Conservation (phyloP, 2,113 vertebrate genomes). For the Eira barbara region DNA sequence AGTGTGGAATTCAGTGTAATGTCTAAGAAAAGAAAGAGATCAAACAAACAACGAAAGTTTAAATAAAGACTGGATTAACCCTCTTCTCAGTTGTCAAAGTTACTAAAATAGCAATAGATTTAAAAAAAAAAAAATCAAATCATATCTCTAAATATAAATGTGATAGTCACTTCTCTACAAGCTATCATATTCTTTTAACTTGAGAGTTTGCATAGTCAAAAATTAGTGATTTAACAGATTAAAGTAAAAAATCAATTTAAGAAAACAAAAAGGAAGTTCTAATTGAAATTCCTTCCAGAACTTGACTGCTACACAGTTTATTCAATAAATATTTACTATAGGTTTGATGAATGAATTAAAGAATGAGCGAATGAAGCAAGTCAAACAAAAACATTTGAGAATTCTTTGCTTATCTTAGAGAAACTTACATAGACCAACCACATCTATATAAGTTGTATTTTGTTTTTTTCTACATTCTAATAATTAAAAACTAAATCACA, state of each 20-base stretch:
- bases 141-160: slow-evolving; percentile 46
- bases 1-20: neutral
- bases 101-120: slow-evolving; percentile 46
- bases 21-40: slow-evolving; percentile 4
- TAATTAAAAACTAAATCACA: neutral
- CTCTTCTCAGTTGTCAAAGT: slow-evolving; percentile 46
- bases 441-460: neutral
- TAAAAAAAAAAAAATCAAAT: slow-evolving; percentile 28
- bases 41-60: neutral
- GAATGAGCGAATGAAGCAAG: slow-evolving; percentile 13
- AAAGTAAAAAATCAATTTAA: neutral
- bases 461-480: neutral
- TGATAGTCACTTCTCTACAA: neutral
- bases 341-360: slow-evolving; percentile 55
- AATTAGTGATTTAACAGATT: neutral
- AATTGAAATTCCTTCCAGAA: slow-evolving; percentile 37
- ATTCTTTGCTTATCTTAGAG: slow-evolving; percentile 58
- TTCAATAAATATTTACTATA: slow-evolving; percentile 57
- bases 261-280: neutral
- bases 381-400: slow-evolving; percentile 41
- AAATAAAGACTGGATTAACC: slow-evolving; percentile 19
- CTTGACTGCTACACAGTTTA: slow-evolving; percentile 32
- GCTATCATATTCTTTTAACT: slow-evolving; percentile 10
- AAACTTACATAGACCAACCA: neutral
- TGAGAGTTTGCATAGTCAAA: neutral